Evolutionary conservation across 2,113 vertebrate species (phyloP).

Genomic region (Vidua macroura): DNA sequence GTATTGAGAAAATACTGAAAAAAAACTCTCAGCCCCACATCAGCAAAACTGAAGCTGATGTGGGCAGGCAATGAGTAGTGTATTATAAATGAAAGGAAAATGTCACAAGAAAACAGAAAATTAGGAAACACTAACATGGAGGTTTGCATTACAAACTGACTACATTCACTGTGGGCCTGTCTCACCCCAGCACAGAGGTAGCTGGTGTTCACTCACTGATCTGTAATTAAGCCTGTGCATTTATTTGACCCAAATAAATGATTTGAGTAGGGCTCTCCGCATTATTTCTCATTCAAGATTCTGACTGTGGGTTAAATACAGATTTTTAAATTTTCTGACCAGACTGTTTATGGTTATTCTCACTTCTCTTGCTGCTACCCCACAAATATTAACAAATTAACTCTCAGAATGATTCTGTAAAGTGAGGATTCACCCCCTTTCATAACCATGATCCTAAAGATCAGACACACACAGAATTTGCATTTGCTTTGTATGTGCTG

Average conservation of each 20-base stretch:
- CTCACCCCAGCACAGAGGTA: neutral
- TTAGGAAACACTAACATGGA: neutral
- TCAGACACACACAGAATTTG: neutral
- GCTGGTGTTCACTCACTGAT: neutral
- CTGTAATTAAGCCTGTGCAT: neutral
- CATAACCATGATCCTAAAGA: neutral
- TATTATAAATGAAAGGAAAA: neutral
- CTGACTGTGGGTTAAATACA: neutral
- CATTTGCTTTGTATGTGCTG: neutral
- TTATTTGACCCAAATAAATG: neutral
- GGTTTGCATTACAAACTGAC: neutral
- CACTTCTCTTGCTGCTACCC: neutral
- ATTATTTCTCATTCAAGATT: neutral
- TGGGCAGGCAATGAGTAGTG: neutral
- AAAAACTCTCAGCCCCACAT: neutral
- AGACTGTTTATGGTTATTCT: neutral
- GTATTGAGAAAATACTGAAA: neutral
- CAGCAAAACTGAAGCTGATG: neutral
- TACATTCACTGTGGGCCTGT: neutral
- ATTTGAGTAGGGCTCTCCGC: neutral
- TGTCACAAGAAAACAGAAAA: neutral
- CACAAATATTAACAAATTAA: neutral
- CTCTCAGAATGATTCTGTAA: neutral
- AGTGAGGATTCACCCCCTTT: neutral
- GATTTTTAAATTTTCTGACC: neutral